phyloP scores from a whole-genome alignment of 2,113 vertebrate genomes.

The Noturus placidus region DNA sequence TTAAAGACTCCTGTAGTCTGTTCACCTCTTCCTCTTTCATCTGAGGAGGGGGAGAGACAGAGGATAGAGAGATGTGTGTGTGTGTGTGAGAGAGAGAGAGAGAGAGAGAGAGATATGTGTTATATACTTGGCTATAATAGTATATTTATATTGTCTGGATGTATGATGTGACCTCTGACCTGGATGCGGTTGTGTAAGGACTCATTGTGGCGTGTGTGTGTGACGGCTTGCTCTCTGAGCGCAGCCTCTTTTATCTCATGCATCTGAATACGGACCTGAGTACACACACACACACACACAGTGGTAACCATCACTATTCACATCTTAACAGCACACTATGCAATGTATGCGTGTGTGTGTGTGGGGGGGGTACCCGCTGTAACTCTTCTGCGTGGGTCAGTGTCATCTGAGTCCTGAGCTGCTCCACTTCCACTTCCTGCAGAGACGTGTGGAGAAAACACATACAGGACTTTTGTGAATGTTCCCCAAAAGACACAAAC shows the following conservation, averaged over 20 bases:
- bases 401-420: conserved; percentile 51
- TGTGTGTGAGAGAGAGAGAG: not conserved
- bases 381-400: conserved; percentile 50
- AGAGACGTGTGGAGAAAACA: conserved; percentile 10
- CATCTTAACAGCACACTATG: not conserved
- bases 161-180: conserved; percentile 53
- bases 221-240: conserved; percentile 62
- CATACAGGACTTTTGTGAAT: not conserved
- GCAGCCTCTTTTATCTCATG: conserved; percentile 58
- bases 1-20: conserved; percentile 59
- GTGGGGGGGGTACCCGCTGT: conserved; percentile 48
- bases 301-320: not conserved
- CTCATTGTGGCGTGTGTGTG: conserved; percentile 57
- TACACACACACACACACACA: not conserved
- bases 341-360: not conserved
- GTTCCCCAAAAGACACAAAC: not conserved
- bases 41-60: conserved; percentile 48
- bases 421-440: conserved; percentile 55
- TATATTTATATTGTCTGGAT: not conserved
- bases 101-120: not conserved
- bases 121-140: not conserved
- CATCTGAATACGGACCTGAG: conserved; percentile 54
- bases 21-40: conserved; percentile 66
- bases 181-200: conserved; percentile 57
- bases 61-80: conserved; percentile 3